phyloP scores from a whole-genome alignment of 2,888 invertebrate genomes.

The Pammene fasciana region DNA sequence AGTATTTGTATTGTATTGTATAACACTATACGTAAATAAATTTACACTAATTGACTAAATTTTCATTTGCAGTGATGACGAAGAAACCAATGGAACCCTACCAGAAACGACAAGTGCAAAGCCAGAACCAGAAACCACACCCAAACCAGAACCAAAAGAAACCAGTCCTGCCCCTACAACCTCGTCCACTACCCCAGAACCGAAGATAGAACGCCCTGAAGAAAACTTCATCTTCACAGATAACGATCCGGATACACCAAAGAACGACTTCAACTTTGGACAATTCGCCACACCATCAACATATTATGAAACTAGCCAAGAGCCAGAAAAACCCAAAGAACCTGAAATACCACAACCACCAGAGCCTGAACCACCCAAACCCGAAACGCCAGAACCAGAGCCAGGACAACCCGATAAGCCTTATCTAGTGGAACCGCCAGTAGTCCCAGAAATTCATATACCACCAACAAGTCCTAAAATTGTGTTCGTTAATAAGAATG shows the following conservation, averaged over 20 bases:
- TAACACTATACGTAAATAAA: no score
- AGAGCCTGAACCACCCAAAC: background rate
- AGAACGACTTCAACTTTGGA: background rate
- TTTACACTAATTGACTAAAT: background rate
- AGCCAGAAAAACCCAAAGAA: slow-evolving; percentile 35
- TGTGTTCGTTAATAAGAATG: slow-evolving; percentile 53
- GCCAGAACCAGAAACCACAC: slow-evolving; percentile 25
- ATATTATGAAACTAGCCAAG: slow-evolving; percentile 37
- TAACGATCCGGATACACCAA: slow-evolving; percentile 14
- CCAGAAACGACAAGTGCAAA: slow-evolving; percentile 40
- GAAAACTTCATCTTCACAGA: slow-evolving; percentile 33
- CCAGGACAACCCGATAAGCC: slow-evolving; percentile 22
- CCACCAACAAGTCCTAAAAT: slow-evolving; percentile 47
- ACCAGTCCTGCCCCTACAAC: slow-evolving; percentile 28
- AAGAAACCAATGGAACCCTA: slow-evolving; percentile 44
- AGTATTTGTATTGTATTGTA: no score
- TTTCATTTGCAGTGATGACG: slow-evolving; percentile 61
- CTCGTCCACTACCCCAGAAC: slow-evolving; percentile 34
- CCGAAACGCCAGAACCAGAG: background rate
- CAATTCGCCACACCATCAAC: slow-evolving; percentile 26
- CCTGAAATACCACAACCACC: slow-evolving; percentile 20
- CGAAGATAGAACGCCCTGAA: slow-evolving; percentile 29
- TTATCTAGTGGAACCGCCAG: slow-evolving; percentile 41
- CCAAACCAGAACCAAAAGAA: slow-evolving; percentile 2
- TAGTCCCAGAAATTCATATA: slow-evolving; percentile 37